Evolutionary conservation across 2,113 vertebrate species (phyloP), one percentile per base, ranked within the genome.

Genomic region (Gila orcuttii): DNA sequence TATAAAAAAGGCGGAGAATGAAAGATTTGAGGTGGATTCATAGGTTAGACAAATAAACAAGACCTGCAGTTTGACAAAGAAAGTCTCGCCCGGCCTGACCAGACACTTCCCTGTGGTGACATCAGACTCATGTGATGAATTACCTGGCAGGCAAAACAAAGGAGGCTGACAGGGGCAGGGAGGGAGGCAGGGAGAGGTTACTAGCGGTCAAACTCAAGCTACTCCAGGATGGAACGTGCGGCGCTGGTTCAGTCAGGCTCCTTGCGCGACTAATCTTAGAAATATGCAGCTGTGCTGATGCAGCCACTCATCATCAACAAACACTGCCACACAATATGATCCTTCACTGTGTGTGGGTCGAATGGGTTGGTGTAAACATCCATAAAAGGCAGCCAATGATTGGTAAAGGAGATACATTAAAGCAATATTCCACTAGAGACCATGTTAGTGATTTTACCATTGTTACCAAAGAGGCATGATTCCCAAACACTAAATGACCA

Each of bases 111-210:
- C 86, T 28, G 83, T 5, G 6, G 76, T 71, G 86, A 86, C 76
- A 84, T 85, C 81, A 75, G 50, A 66, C 52, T 82, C 78, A 83
- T 86, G 84, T 84, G 82, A 83, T 66, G 77, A 76, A 86, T 79
- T 87, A 89, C 87, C 89, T 89, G 85, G 68, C 71, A 83, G 82
- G 60, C 50, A 62, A 87, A 90, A 89, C 87, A 87, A 85, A 89
- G 76, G 83, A 21, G 10, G 39, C 62, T 74, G 73, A 50, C 64
- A 31, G 42, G 25, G 25, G 71, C 3, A 21, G 83, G 28, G 57
- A 31, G 79, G 28, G 33, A 17, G 68, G 25, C 15, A 45, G 77
- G 5, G 73, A 45, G 52, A 21, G 88, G 88, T 90, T 89, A 90
- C 88, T 86, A 9, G 73, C 86, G 85, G 82, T 85, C 88, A 86